phyloP scores from a whole-genome alignment of 2,797 vertebrate species.

The Pipistrellus kuhlii region DNA sequence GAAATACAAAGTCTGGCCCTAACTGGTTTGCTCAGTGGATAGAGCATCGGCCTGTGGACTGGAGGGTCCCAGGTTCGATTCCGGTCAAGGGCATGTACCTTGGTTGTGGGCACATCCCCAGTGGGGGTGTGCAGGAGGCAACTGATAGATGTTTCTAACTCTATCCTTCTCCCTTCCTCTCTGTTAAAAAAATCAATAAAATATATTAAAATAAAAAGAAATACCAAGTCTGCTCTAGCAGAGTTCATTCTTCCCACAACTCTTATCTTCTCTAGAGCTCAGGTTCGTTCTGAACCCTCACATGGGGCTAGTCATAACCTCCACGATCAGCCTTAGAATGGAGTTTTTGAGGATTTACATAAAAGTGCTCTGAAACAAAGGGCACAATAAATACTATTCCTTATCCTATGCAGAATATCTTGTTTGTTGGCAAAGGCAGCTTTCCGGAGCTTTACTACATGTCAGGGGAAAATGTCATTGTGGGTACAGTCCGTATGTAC shows the following conservation, averaged over 20 bases:
- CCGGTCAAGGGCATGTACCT: too few species aligned
- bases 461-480: neutral
- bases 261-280: neutral
- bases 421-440: neutral
- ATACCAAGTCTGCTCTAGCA: neutral
- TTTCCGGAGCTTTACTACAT: neutral
- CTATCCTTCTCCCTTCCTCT: too few species aligned
- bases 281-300: neutral
- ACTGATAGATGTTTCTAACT: too few species aligned
- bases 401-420: neutral
- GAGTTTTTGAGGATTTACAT: slow-evolving; percentile 14
- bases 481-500: neutral
- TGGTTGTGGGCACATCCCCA: too few species aligned
- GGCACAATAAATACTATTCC: slow-evolving; percentile 2
- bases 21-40: too few species aligned
- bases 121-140: too few species aligned
- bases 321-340: neutral
- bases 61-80: too few species aligned
- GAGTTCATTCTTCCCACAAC: neutral
- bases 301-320: neutral
- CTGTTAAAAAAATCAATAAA: too few species aligned
- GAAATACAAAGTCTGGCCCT: neutral
- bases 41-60: too few species aligned
- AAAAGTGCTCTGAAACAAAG: slow-evolving; percentile 18
- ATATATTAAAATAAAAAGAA: neutral